Percentiles rank a stretch among this genome's conserved stretches.
These are phyloP conservation scores for Luperina nickerlii DNA, from an alignment of 2,888 invertebrate genomes.

Conservation along the genomic window DNA sequence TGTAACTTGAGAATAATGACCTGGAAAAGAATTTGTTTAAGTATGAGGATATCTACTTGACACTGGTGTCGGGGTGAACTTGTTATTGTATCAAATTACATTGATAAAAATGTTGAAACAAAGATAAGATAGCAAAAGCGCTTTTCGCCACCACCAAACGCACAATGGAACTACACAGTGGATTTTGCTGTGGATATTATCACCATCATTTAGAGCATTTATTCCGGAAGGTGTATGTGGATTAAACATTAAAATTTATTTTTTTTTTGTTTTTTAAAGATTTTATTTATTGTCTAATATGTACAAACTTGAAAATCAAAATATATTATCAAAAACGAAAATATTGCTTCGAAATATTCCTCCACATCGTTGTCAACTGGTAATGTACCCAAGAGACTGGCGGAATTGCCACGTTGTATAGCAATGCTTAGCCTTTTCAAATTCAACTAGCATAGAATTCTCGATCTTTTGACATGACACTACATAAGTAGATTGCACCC, in stretches of 20 bases:
- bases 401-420: no score
- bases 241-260: neutral
- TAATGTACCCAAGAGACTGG: no score
- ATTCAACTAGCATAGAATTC: neutral
- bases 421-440: no score
- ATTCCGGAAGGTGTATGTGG: neutral
- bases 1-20: constrained; percentile 3
- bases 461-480: neutral
- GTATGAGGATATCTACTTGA: neutral
- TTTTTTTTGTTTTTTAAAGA: no score
- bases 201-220: neutral
- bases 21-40: constrained; percentile 6
- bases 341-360: no score
- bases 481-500: no score
- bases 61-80: neutral
- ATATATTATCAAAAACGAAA: no score
- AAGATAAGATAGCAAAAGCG: neutral
- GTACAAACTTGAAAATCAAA: no score
- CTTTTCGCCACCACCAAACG: neutral
- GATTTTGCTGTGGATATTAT: no score
- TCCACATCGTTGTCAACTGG: no score
- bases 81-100: neutral
- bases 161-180: neutral
- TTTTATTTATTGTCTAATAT: no score
- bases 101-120: neutral